Evolutionary conservation across 2,797 vertebrate genomes (phyloP).

Genomic region (Anableps anableps): DNA sequence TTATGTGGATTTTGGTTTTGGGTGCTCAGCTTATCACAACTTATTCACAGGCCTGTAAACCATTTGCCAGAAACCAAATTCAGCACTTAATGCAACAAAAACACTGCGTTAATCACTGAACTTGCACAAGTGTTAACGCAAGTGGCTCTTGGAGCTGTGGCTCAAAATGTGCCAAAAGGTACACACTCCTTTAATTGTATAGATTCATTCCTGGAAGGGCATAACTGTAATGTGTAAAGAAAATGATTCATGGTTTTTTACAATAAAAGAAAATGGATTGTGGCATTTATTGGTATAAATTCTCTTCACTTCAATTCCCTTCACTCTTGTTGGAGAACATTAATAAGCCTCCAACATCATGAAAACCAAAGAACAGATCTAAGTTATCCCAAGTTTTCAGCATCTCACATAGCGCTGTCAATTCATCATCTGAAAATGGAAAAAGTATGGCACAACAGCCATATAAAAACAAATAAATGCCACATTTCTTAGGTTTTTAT

Average conservation of each 20-base stretch:
- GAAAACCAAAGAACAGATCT: not conserved
- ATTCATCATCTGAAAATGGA: not conserved
- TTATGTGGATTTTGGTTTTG: conserved; percentile 12
- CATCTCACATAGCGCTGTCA: not conserved
- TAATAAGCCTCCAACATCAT: no score
- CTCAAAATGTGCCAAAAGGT: conserved; percentile 67
- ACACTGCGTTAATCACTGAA: conserved; percentile 8
- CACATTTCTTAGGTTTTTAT: no score
- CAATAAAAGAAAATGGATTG: not conserved
- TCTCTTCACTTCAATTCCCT: no score
- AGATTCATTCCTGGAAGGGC: conserved; percentile 27
- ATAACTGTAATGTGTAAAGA: not conserved
- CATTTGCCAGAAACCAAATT: not conserved
- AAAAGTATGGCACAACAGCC: not conserved
- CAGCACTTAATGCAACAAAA: not conserved
- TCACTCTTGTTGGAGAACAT: not conserved
- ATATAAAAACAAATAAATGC: conserved; percentile 7
- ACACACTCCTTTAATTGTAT: conserved; percentile 48
- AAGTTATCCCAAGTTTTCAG: not conserved
- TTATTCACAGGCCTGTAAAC: conserved; percentile 6
- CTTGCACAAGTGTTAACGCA: not conserved
- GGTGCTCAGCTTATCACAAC: conserved; percentile 17
- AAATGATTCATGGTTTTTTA: not conserved
- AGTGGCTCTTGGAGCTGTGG: conserved; percentile 48
- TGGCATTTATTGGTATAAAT: not conserved